Evolutionary conservation across 1,140 invertebrate genomes (phyloP).

Genomic region (Bombus superbus): DNA sequence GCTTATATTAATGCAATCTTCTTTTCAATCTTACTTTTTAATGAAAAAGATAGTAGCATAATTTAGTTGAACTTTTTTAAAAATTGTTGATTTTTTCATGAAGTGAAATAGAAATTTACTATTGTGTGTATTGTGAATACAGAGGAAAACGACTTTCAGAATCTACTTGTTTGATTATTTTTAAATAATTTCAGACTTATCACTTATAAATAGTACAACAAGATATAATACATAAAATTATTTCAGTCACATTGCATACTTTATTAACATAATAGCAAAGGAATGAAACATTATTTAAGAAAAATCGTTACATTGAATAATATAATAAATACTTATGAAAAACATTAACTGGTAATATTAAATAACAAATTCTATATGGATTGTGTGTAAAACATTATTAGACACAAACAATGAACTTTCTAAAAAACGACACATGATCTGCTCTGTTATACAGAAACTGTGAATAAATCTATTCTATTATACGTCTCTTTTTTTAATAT

Average conservation of each 20-base stretch:
- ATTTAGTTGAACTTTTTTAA: neutral
- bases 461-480: conserved; percentile 44
- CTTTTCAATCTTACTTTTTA: neutral
- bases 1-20: neutral
- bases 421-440: neutral
- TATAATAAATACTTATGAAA: conserved; percentile 21
- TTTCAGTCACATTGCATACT: conserved; percentile 42
- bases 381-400: neutral
- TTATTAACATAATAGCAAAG: conserved; percentile 42
- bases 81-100: neutral
- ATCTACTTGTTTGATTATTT: conserved; percentile 22
- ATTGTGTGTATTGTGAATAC: too few relatives aligned
- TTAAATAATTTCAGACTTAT: conserved; percentile 36
- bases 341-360: conserved; percentile 14
- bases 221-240: conserved; percentile 28
- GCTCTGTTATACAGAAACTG: conserved; percentile 15
- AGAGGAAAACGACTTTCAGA: neutral
- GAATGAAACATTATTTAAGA: conserved; percentile 44
- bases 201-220: conserved; percentile 38
- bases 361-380: neutral
- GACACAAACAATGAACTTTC: neutral
- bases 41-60: neutral
- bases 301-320: conserved; percentile 26
- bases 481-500: conserved; percentile 1
- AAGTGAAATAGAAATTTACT: neutral